These are phyloP conservation scores for Penaeus vannamei DNA, from an alignment of 1,140 invertebrate genomes.

Conservation along the genomic window DNA sequence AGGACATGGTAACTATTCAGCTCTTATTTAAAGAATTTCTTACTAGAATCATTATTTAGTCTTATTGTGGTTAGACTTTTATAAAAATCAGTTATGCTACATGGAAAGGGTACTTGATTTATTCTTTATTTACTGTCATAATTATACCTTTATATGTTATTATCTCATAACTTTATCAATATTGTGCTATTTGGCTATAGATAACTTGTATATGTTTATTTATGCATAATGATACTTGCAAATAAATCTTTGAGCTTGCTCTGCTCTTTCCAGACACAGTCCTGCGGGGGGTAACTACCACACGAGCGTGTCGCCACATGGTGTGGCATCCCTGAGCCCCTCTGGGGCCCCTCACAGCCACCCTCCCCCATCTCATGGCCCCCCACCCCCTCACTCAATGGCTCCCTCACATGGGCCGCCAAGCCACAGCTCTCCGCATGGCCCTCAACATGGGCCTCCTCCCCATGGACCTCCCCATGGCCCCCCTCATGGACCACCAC, in stretches of 20 bases:
- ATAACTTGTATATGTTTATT: no score
- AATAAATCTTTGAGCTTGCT: background rate
- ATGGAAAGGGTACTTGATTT: no score
- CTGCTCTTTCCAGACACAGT: conserved; percentile 54
- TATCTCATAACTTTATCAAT: no score
- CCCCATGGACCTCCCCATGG: conserved; percentile 43
- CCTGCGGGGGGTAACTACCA: conserved; percentile 63
- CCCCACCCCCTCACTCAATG: conserved; percentile 51
- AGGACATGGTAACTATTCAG: no score
- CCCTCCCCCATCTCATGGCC: conserved; percentile 38
- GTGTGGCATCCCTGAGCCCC: conserved; percentile 50
- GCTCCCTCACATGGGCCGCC: conserved; percentile 55
- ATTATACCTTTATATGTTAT: no score
- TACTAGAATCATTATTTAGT: no score
- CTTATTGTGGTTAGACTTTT: no score
- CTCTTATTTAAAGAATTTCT: no score
- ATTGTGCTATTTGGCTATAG: no score
- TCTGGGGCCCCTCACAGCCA: conserved; percentile 56
- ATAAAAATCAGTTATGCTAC: no score
- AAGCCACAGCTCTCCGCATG: conserved; percentile 15
- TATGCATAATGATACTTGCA: no score
- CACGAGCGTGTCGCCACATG: conserved; percentile 57
- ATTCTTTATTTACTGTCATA: no score
- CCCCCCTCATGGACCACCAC: conserved; percentile 50
- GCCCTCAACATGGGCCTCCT: conserved; percentile 29